Evolutionary conservation across 2,888 invertebrate genomes (phyloP).

Genomic region (Spatulosminthurus flaviceps): DNA sequence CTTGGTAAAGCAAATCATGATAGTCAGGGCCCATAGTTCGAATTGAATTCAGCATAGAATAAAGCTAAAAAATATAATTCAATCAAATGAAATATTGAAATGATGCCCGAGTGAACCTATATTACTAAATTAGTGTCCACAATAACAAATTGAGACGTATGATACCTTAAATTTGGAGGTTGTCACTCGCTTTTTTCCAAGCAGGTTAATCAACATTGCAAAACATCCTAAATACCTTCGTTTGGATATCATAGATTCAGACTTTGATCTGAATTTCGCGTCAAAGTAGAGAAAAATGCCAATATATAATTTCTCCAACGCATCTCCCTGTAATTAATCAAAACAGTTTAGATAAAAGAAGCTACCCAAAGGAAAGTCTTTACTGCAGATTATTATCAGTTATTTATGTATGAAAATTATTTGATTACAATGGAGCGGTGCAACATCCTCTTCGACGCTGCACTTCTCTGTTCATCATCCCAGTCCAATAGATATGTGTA

Average conservation of each 20-base stretch:
- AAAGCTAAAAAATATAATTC: slow-evolving; percentile 47
- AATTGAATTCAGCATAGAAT: slow-evolving; percentile 55
- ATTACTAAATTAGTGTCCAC: too few relatives aligned
- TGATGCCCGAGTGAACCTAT: too few relatives aligned
- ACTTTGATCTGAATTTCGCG: slow-evolving; percentile 15
- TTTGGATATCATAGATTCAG: slow-evolving; percentile 25
- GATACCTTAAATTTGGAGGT: slow-evolving; percentile 37
- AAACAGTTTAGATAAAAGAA: too few relatives aligned
- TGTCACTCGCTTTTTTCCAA: slow-evolving; percentile 31
- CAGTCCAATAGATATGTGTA: slow-evolving; percentile 19
- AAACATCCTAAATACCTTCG: slow-evolving; percentile 35
- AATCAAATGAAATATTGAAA: not conserved
- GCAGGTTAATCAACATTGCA: slow-evolving; percentile 27
- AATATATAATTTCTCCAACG: slow-evolving; percentile 15
- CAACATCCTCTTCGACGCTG: not conserved
- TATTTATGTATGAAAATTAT: not conserved
- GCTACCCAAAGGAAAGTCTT: too few relatives aligned
- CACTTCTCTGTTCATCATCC: slow-evolving; percentile 12
- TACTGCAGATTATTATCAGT: too few relatives aligned
- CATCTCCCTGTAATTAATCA: slow-evolving; percentile 19
- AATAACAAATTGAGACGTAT: too few relatives aligned
- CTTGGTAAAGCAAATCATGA: slow-evolving; percentile 46
- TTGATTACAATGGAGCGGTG: not conserved
- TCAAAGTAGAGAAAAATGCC: slow-evolving; percentile 37
- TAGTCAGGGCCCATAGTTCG: slow-evolving; percentile 48